Percentiles rank a stretch among this genome's conserved stretches.
Conservation (phyloP, 2,797 vertebrate genomes). For the Notoglanidium macrostoma region DNA sequence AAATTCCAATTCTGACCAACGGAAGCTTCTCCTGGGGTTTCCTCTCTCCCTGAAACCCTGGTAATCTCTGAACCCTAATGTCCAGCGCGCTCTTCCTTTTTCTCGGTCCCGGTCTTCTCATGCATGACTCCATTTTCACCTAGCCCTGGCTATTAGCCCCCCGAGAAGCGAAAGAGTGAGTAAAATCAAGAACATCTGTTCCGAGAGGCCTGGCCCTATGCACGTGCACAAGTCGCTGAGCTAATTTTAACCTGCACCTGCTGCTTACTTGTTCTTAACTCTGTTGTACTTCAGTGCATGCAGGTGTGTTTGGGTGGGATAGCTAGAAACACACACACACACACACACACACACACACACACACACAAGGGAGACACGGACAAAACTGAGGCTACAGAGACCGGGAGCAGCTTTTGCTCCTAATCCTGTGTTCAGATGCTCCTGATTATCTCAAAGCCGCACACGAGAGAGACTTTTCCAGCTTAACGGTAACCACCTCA, state of each 20-base stretch:
- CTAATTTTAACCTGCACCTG: constrained; percentile 65
- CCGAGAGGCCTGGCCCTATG: constrained; percentile 21
- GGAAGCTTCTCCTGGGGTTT: not conserved
- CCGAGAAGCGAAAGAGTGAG: constrained; percentile 56
- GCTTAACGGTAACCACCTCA: not conserved
- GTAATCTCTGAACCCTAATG: not conserved
- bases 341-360: no score
- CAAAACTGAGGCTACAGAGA: no score
- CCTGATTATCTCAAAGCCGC: not conserved
- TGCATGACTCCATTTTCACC: constrained; percentile 43
- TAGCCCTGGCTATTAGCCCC: constrained; percentile 48
- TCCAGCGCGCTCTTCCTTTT: not conserved
- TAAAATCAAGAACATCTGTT: constrained; percentile 65
- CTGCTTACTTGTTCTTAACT: constrained; percentile 59
- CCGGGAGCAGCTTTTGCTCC: not conserved
- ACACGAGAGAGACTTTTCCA: not conserved
- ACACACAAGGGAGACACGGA: no score
- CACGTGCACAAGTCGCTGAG: constrained; percentile 32
- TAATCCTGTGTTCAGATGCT: not conserved
- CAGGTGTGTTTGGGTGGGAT: constrained; percentile 42
- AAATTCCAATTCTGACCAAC: not conserved
- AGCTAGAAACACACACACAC: not conserved
- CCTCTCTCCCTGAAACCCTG: not conserved
- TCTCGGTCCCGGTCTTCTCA: not conserved
- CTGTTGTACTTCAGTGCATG: constrained; percentile 41